Evolutionary conservation across 2,113 vertebrate species (phyloP).

Genomic region (Colius striatus): DNA sequence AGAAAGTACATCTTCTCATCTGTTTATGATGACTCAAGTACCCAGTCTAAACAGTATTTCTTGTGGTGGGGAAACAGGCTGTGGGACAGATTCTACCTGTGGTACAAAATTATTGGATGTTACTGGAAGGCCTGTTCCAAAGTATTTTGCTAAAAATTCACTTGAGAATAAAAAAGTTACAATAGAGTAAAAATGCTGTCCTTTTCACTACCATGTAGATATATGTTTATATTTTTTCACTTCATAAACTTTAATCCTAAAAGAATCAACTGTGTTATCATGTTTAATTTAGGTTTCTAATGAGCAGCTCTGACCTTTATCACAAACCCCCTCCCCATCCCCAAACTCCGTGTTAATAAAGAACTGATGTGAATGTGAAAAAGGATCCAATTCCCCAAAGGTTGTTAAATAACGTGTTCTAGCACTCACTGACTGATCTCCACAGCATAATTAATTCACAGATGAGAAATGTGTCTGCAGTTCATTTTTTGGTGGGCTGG

Average conservation of each 20-base stretch:
- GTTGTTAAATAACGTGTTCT: conserved; percentile 62
- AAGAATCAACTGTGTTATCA: conserved; percentile 23
- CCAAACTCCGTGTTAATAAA: conserved; percentile 54
- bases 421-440: conserved; percentile 55
- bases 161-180: background rate
- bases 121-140: background rate
- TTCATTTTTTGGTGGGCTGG: conserved; percentile 65
- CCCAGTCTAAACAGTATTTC: background rate
- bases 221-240: conserved; percentile 10
- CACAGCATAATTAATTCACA: conserved; percentile 73
- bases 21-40: background rate
- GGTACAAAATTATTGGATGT: background rate
- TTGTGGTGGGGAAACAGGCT: background rate
- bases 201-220: background rate
- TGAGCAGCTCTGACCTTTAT: conserved; percentile 75
- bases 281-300: conserved; percentile 66
- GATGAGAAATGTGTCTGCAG: conserved; percentile 55
- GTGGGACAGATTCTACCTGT: background rate
- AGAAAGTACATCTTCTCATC: background rate
- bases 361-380: conserved; percentile 52
- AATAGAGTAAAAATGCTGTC: background rate
- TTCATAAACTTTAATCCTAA: conserved; percentile 4
- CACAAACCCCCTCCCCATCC: background rate
- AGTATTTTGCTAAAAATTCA: background rate
- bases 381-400: conserved; percentile 43